Evolutionary conservation across 2,888 invertebrate genomes (phyloP), one percentile per base, ranked within the genome.

Genomic region (Pherbina coryleti): DNA sequence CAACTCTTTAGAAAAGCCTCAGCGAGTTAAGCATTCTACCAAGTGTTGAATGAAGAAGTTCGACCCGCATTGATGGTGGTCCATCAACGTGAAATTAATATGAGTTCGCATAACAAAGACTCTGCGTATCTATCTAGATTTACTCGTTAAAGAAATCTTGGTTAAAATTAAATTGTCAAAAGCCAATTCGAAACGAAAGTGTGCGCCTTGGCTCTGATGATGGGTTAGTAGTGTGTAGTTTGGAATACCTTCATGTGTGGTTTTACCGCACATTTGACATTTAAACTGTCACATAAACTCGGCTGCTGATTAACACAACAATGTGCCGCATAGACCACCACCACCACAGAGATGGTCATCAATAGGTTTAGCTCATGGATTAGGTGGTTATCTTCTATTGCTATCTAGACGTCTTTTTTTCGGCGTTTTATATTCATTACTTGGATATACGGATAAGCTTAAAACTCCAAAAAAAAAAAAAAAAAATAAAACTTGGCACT

Each of bases 221-320:
- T 44, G 44, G 44, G 44, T 44, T 14, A 44, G 60, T 28, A 17
- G 28, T 25, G 25, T 25, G 28, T 57, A 34, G 34, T 37, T 19
- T 5, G 25, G 55, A 64, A 34, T 53, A 55, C 55, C 55, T 37
- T 22, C 55, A 31, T 75, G 77, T 75, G 79, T 79, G 79, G 71
- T 76, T 51, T 22, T 19, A 31, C 19, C 76, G 78, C 75, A 77
- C 78, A 81, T 53, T 78, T 77, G 78, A 79, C 79, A 83, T 77
- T 81, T 76, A 79, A 80, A 81, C 76, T 83, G 82, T 82, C 83
- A 81, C 82, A 82, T 83, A 82, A 83, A 83, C 75, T 79, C 78
- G 75, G 77, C 79, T 77, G 79, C 79, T 82, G 81, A 81, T 81
- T 81, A 82, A 53, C 81, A 81, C 82, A 81, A 81, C 73, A 81